Percentiles rank a stretch among this genome's conserved stretches.
Evolutionary conservation across 2,113 vertebrate species (phyloP).

Genomic region (Todiramphus saurophagus): DNA sequence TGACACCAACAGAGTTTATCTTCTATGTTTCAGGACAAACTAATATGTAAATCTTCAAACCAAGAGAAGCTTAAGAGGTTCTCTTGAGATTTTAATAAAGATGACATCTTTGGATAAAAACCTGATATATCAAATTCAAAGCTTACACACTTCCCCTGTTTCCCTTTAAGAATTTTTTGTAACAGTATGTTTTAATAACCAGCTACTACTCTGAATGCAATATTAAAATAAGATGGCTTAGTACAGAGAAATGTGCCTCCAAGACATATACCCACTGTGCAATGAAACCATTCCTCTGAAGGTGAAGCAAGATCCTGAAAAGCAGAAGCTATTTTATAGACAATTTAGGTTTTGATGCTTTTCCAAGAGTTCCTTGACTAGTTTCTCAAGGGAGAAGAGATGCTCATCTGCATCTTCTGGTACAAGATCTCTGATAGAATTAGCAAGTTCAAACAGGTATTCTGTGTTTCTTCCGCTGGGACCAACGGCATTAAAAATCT

Average conservation of each 20-base stretch:
- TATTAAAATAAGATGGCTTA: background rate
- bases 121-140: background rate
- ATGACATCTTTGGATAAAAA: background rate
- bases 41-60: background rate
- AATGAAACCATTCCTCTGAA: slow-evolving; percentile 6
- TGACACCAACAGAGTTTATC: background rate
- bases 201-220: background rate
- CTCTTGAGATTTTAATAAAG: background rate
- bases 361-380: slow-evolving; percentile 85
- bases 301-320: background rate
- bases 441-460: slow-evolving; percentile 93
- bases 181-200: background rate
- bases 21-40: background rate
- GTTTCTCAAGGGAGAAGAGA: slow-evolving; percentile 90
- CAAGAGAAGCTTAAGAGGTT: background rate
- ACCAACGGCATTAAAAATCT: slow-evolving; percentile 87
- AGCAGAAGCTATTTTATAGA: background rate
- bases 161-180: background rate
- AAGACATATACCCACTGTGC: background rate
- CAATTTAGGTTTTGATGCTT: slow-evolving; percentile 59
- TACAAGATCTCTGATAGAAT: slow-evolving; percentile 85
- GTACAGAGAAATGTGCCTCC: slow-evolving; percentile 8
- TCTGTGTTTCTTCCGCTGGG: slow-evolving; percentile 93
- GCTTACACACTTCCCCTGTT: background rate
- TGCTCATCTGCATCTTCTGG: slow-evolving; percentile 92